These are phyloP conservation scores for Tragelaphus scriptus DNA, from an alignment of 2,113 vertebrate species.

Conservation along the genomic window DNA sequence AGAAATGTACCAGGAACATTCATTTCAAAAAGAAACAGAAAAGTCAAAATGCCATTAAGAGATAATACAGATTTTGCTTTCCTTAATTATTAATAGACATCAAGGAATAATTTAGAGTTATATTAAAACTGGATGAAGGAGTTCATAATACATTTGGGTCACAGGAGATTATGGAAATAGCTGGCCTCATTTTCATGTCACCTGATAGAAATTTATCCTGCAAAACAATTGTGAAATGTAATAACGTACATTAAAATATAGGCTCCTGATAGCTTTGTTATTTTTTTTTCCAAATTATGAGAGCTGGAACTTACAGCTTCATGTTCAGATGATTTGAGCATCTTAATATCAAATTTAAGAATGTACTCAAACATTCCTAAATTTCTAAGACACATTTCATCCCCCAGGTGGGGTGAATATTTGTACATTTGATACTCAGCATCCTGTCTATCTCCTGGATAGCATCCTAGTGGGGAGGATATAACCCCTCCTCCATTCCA, in stretches of 20 bases:
- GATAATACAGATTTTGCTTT: constrained; percentile 52
- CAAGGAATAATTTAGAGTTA: constrained; percentile 46
- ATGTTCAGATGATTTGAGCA: not conserved
- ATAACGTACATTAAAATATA: not conserved
- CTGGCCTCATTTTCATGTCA: constrained; percentile 49
- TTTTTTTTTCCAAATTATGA: not conserved
- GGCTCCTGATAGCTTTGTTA: rapidly evolving
- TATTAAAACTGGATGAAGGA: constrained; percentile 55
- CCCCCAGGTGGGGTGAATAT: too few species aligned
- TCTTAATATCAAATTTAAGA: not conserved
- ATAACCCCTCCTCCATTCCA: rapidly evolving
- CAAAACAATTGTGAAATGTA: constrained; percentile 36
- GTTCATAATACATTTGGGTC: constrained; percentile 64
- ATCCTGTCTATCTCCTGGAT: not conserved
- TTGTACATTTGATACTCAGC: not conserved
- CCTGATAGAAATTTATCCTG: constrained; percentile 38
- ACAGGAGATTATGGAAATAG: constrained; percentile 51
- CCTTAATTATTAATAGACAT: constrained; percentile 70
- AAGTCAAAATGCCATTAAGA: constrained; percentile 63
- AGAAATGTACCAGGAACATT: not conserved
- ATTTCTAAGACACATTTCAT: not conserved
- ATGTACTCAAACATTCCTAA: not conserved
- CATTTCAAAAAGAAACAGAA: constrained; percentile 6
- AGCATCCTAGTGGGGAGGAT: too few species aligned
- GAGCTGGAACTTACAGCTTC: not conserved